Base-by-base conservation (phyloP, 2,113 vertebrate species). In the Ceyx melanurus region DNA sequence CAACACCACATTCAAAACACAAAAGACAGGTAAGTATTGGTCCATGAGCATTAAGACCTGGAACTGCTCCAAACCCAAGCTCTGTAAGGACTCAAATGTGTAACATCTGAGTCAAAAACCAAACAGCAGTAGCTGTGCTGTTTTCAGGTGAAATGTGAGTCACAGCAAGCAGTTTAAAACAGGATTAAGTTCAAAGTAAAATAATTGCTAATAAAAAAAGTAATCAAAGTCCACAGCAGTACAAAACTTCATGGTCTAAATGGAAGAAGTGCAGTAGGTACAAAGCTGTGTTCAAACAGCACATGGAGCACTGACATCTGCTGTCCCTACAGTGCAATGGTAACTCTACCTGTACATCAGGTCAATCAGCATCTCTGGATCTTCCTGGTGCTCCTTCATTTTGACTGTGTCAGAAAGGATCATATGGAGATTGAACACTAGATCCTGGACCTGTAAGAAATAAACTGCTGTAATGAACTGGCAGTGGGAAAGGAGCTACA, bases 311-410 rank as follows among this genome's bases (percentile, higher is more conserved):
- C 81, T 92, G 84, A 80, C 75, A 89, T 22, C 84, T 86, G 58
- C 93, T 45, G 84, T 45, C 37, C 74, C 53, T 33, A 5, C 16
- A 65, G 37, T 11, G 54, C 57, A 77, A 56, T 7, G 57, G 66
- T 53, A 35, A 91, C 53, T 33, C 74, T 97, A 99, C 99, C 99
- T 99, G 98, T 99, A 99, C 99, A 99, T 99, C 48, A 99, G 98
- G 93, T 99, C 99, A 92, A 99, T 99, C 83, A 99, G 97, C 99
- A 99, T 99, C 96, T 99, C 99, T 51, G 99, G 99, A 92, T 99
- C 99, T 92, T 99, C 99, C 87, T 99, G 99, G 91, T 99, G 99
- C 81, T 99, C 99, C 97, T 99, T 99, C 99, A 99, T 99, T 97
- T 99, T 99, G 62, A 99, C 99, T 6, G 99, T 99, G 96, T 99